Evolutionary conservation across 53 echinoderm and acorn worm species (phyloP).

Genomic region (Henricia sp.): DNA sequence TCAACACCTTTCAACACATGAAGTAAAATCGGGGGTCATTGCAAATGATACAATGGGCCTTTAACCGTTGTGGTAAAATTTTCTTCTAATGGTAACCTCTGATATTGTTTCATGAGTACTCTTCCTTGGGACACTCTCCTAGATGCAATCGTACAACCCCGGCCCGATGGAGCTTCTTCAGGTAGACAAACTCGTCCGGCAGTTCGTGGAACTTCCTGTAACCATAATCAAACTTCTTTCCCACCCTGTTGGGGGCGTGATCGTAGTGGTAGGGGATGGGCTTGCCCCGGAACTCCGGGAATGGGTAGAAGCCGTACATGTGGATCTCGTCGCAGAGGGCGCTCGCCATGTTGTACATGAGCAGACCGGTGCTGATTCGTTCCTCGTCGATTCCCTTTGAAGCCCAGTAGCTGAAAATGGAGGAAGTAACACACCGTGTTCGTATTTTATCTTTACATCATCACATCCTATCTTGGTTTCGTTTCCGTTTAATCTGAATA

Average conservation of each 20-base stretch:
- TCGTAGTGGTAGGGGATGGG: slow-evolving; percentile 96
- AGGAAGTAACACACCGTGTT: too few species aligned
- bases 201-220: slow-evolving; percentile 79
- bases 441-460: too few species aligned
- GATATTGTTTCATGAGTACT: neutral
- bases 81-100: too few species aligned
- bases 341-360: slow-evolving; percentile 96
- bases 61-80: too few species aligned
- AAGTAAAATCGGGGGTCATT: too few species aligned
- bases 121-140: slow-evolving; percentile 66
- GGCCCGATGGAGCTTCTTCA: slow-evolving; percentile 86
- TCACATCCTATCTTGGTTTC: too few species aligned
- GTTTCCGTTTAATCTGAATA: too few species aligned
- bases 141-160: slow-evolving; percentile 87
- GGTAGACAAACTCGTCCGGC: slow-evolving; percentile 91
- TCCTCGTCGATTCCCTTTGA: slow-evolving; percentile 89
- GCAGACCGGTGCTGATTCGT: slow-evolving; percentile 92
- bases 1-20: too few species aligned
- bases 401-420: slow-evolving; percentile 81
- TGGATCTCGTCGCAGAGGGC: slow-evolving; percentile 89
- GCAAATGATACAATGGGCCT: too few species aligned
- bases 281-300: slow-evolving; percentile 74
- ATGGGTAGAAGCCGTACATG: slow-evolving; percentile 96
- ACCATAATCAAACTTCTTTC: slow-evolving; percentile 74
- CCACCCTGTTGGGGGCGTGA: slow-evolving; percentile 64